phyloP scores from a whole-genome alignment of 1,140 invertebrate genomes.

The Diorhabda carinulata region DNA sequence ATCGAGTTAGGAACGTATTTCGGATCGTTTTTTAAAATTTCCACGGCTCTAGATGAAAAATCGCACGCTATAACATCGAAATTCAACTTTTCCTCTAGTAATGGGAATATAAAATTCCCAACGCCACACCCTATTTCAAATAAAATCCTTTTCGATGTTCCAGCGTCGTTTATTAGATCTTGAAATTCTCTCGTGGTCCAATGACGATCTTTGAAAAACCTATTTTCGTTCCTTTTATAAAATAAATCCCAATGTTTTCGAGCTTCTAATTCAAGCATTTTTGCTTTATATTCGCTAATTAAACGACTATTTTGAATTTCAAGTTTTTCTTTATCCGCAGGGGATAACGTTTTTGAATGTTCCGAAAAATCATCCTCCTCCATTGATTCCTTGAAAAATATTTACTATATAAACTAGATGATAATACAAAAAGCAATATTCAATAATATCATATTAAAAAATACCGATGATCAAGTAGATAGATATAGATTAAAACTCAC shows the following conservation, averaged over 20 bases:
- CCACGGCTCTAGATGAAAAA: constrained; percentile 85
- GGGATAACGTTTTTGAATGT: constrained; percentile 46
- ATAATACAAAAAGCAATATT: no score
- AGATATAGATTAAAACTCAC: no score
- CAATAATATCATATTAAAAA: no score
- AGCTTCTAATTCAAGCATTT: constrained; percentile 80
- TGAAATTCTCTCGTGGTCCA: constrained; percentile 95
- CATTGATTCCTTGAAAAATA: constrained; percentile 7
- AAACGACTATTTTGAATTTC: constrained; percentile 65
- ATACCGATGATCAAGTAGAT: no score
- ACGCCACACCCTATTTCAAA: constrained; percentile 96
- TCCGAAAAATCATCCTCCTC: constrained; percentile 7
- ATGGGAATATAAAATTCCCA: constrained; percentile 93
- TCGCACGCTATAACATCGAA: constrained; percentile 89
- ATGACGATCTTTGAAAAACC: constrained; percentile 96
- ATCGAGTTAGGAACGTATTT: constrained; percentile 63
- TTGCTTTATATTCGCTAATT: constrained; percentile 72
- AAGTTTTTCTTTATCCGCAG: constrained; percentile 59
- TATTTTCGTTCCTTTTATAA: constrained; percentile 88
- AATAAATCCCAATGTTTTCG: constrained; percentile 97
- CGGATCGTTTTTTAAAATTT: constrained; percentile 73
- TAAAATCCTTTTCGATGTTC: constrained; percentile 47
- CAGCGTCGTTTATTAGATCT: constrained; percentile 61
- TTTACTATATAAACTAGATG: no score
- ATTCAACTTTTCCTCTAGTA: constrained; percentile 74